Conservation (phyloP, 2,113 vertebrate species). For the Caloenas nicobarica region DNA sequence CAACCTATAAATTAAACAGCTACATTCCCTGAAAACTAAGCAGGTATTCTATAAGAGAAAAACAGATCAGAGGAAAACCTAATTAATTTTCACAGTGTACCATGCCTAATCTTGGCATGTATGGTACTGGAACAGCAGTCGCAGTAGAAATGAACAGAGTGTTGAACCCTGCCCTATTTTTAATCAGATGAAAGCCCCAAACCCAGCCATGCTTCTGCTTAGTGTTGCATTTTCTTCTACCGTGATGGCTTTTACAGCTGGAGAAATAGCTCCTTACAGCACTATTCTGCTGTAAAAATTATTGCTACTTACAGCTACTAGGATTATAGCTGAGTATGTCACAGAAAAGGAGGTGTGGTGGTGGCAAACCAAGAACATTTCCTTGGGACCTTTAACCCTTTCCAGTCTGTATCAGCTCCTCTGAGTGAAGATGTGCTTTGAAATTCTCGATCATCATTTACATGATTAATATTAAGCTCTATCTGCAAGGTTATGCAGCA, state of each 20-base stretch:
- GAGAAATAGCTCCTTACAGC: constrained; percentile 35
- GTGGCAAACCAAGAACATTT: neutral
- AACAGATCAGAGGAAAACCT: constrained; percentile 54
- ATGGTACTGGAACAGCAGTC: constrained; percentile 58
- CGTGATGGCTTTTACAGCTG: constrained; percentile 64
- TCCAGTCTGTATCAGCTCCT: neutral
- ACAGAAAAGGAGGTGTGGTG: neutral
- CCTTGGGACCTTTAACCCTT: neutral
- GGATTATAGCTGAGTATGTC: neutral
- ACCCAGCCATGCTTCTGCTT: constrained; percentile 35
- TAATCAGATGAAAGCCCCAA: constrained; percentile 54
- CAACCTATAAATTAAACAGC: neutral
- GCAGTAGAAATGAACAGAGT: constrained; percentile 29
- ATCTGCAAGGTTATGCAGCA: neutral
- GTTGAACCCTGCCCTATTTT: constrained; percentile 61
- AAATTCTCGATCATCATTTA: neutral
- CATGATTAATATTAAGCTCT: neutral
- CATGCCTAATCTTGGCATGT: constrained; percentile 63
- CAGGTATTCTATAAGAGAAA: constrained; percentile 12
- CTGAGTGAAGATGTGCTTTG: neutral
- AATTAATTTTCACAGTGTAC: constrained; percentile 57
- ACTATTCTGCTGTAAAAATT: constrained; percentile 24
- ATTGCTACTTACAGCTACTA: constrained; percentile 17
- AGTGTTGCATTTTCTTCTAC: constrained; percentile 38
- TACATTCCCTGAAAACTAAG: neutral